Evolutionary conservation across 2,113 vertebrate species (phyloP).

Genomic region (Fregetta grallaria): DNA sequence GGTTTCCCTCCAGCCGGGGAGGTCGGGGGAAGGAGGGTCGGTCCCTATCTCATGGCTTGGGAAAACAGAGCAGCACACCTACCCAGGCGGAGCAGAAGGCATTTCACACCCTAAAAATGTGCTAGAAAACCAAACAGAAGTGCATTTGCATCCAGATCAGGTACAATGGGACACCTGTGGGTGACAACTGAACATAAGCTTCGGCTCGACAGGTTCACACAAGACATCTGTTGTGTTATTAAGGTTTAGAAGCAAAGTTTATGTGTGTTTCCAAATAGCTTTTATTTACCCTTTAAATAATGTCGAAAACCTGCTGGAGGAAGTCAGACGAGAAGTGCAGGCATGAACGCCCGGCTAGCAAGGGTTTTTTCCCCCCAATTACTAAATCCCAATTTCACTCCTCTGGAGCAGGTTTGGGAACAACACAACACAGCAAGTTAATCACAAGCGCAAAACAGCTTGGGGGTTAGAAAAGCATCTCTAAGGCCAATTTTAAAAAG

Average conservation of each 20-base stretch:
- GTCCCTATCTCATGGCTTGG: neutral
- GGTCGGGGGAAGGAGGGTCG: neutral
- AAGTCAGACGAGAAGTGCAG: neutral
- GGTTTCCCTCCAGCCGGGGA: rapidly evolving
- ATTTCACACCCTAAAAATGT: neutral
- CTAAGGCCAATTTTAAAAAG: rapidly evolving
- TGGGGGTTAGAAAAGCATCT: neutral
- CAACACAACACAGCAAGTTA: too few relatives aligned
- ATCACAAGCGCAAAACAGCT: neutral
- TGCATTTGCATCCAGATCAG: rapidly evolving
- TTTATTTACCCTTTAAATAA: neutral
- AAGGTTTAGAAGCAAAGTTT: neutral
- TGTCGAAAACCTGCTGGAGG: neutral
- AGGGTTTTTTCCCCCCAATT: neutral
- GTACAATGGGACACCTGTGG: neutral
- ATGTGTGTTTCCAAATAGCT: neutral
- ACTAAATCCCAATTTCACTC: neutral
- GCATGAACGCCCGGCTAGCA: rapidly evolving
- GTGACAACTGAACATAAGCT: neutral
- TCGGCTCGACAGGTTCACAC: neutral
- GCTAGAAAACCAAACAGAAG: neutral
- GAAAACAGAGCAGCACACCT: neutral
- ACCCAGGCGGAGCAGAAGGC: neutral
- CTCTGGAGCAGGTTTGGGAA: neutral
- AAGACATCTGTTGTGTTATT: neutral